Conservation (phyloP, 2,113 vertebrate species). For the Mustelus asterias region DNA sequence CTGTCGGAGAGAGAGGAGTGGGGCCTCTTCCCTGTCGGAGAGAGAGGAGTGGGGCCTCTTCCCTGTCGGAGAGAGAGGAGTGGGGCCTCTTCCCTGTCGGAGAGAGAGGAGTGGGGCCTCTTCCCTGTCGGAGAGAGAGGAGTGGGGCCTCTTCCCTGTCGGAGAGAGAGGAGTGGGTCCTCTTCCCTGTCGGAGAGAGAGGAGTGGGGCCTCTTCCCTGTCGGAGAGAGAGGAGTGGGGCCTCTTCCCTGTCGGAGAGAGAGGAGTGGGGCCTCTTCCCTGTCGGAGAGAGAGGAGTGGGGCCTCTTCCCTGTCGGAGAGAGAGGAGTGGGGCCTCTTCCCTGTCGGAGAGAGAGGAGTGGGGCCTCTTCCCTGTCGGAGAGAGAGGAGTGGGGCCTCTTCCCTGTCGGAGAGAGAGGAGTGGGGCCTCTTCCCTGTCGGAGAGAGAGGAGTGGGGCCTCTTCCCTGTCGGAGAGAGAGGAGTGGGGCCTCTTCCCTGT, state of each 20-base stretch:
- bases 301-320: not conserved
- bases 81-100: not conserved
- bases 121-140: not conserved
- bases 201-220: not conserved
- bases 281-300: not conserved
- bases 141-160: not conserved
- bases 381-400: not conserved
- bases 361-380: not conserved
- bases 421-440: not conserved
- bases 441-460: not conserved
- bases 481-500: not conserved
- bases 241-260: not conserved
- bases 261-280: not conserved
- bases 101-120: not conserved
- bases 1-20: not conserved
- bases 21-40: not conserved
- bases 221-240: not conserved
- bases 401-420: not conserved
- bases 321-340: not conserved
- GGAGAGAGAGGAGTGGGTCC: too few relatives aligned
- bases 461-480: not conserved
- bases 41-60: not conserved
- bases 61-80: not conserved
- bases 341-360: not conserved
- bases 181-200: not conserved